Conservation (phyloP, 35 echinoderm and acorn worm species). For the Diadema setosum region DNA sequence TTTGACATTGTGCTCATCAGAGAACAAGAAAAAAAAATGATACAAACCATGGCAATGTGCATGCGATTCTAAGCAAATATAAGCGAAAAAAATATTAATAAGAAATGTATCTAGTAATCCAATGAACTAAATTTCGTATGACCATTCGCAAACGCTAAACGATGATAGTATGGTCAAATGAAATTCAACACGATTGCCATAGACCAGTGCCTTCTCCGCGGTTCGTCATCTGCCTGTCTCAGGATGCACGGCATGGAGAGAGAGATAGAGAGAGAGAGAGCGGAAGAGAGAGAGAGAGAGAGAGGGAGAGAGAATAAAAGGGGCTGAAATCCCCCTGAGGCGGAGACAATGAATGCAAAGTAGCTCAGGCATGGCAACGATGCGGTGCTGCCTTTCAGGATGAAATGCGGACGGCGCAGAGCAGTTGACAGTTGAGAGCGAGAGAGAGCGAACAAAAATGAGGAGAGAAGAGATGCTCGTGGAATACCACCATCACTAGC, state of each 20-base stretch:
- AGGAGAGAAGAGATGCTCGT: background rate
- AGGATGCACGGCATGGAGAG: background rate
- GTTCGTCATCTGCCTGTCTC: too few species aligned
- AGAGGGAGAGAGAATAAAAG: background rate
- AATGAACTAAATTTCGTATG: too few species aligned
- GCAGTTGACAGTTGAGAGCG: background rate
- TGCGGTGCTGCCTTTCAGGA: background rate
- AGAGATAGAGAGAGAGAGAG: background rate
- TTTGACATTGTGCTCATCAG: background rate
- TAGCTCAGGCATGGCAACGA: background rate
- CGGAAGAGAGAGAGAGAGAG: background rate
- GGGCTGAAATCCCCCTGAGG: background rate
- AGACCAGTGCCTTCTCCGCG: too few species aligned
- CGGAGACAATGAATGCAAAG: background rate
- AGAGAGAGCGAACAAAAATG: background rate
- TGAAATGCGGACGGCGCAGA: background rate
- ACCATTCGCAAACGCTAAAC: too few species aligned
- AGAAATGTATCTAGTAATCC: too few species aligned
- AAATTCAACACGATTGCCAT: too few species aligned
- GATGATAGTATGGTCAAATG: too few species aligned
- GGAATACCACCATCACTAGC: too few species aligned
- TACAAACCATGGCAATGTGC: too few species aligned
- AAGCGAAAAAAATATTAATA: too few species aligned
- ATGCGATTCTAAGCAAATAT: too few species aligned
- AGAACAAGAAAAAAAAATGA: background rate